Evolutionary conservation across 2,113 vertebrate species (phyloP).

Genomic region (Anser brachyrhynchus): DNA sequence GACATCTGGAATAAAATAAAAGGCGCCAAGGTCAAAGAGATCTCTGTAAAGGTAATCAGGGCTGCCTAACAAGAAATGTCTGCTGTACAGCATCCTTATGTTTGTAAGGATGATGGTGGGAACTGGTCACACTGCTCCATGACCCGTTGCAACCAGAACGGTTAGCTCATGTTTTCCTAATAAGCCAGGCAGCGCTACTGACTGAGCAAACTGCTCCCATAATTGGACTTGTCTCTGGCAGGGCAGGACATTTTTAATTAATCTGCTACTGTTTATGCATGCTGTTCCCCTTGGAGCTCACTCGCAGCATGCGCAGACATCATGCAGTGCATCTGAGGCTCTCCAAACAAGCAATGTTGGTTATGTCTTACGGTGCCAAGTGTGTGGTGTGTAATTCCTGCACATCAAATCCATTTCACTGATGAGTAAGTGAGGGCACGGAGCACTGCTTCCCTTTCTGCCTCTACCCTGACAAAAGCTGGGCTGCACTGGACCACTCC

Average conservation of each 20-base stretch:
- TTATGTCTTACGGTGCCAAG: neutral
- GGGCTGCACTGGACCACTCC: neutral
- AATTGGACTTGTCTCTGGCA: slow-evolving; percentile 8
- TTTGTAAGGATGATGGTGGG: neutral
- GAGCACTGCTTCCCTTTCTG: neutral
- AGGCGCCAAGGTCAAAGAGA: neutral
- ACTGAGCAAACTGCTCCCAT: neutral
- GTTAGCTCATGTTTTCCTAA: neutral
- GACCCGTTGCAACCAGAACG: neutral
- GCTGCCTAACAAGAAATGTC: neutral
- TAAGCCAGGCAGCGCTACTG: neutral
- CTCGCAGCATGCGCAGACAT: neutral
- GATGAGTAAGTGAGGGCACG: neutral
- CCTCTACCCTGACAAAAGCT: neutral
- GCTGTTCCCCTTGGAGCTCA: neutral
- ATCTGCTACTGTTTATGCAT: slow-evolving; percentile 8
- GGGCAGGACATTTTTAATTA: slow-evolving; percentile 45
- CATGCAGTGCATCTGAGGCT: neutral
- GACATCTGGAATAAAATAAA: neutral
- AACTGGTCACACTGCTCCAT: neutral
- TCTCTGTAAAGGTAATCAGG: neutral
- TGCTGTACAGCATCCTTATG: neutral
- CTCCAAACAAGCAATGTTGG: neutral
- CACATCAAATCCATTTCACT: neutral
- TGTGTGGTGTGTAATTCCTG: neutral